Conservation (phyloP, 2,797 vertebrate genomes). For the Loris lydekkerianus region DNA sequence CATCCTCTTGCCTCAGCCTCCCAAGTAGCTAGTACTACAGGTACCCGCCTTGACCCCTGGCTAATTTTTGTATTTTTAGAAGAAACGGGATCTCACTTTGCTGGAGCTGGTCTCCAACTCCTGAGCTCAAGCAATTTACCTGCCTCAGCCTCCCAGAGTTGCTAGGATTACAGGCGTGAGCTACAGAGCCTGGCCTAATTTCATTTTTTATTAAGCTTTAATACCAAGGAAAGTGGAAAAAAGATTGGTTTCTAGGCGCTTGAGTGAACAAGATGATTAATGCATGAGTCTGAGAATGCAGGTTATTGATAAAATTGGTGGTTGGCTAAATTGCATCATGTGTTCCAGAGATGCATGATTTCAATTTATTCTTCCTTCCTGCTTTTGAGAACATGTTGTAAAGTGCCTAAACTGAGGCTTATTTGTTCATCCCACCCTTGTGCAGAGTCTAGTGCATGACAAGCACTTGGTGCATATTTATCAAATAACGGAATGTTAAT, state of each 20-base stretch:
- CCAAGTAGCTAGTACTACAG: too few relatives aligned
- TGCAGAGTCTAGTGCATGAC: background rate
- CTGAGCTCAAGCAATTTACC: too few relatives aligned
- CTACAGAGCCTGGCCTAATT: background rate
- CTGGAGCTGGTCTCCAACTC: too few relatives aligned
- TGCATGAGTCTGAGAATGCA: constrained; percentile 23
- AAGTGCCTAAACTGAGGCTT: constrained; percentile 24
- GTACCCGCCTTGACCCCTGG: too few relatives aligned
- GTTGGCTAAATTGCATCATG: background rate
- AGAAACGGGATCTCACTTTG: too few relatives aligned
- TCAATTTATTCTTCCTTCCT: constrained; percentile 1
- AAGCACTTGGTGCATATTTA: background rate
- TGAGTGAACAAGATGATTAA: constrained; percentile 57
- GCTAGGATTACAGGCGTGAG: too few relatives aligned
- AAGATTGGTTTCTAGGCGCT: background rate
- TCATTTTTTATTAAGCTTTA: constrained; percentile 35
- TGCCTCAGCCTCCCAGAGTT: too few relatives aligned
- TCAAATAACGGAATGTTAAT: background rate
- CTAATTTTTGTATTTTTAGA: too few relatives aligned
- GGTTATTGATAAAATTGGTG: constrained; percentile 31
- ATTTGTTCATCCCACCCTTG: background rate
- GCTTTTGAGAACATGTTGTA: constrained; percentile 7
- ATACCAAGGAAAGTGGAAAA: background rate
- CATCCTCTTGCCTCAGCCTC: too few relatives aligned
- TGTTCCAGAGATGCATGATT: background rate